A percentile compares a stretch with the other conserved stretches of the same genome.
These are phyloP conservation scores for Drosophila prosaltans DNA, from an alignment of 1,140 invertebrate genomes.

Conservation along the genomic window DNA sequence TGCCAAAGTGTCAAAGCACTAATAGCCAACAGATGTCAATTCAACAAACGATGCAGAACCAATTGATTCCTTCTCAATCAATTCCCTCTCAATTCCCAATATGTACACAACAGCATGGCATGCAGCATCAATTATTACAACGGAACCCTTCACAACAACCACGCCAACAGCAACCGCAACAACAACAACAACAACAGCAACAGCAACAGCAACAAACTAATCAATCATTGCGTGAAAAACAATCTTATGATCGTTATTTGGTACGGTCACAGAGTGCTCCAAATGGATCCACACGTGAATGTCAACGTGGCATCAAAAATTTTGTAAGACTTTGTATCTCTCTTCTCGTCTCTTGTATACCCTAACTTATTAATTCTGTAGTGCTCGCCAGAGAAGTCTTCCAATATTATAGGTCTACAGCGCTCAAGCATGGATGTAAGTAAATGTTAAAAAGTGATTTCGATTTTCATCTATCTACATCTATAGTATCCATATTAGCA, in stretches of 20 bases:
- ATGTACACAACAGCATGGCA: neutral
- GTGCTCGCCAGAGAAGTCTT: neutral
- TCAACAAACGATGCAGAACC: neutral
- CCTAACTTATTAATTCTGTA: neutral
- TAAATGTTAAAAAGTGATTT: neutral
- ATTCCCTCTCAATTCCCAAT: neutral
- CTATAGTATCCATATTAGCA: neutral
- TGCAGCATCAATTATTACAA: neutral
- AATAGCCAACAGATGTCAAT: slow-evolving; percentile 1
- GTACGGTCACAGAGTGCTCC: slow-evolving; percentile 9
- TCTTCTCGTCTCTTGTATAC: too few relatives aligned
- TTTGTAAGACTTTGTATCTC: neutral
- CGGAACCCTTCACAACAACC: neutral
- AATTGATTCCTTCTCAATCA: neutral
- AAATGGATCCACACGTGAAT: neutral
- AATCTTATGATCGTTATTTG: neutral
- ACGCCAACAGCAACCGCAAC: neutral
- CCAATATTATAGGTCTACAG: neutral
- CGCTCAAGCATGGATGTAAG: neutral
- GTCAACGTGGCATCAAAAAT: slow-evolving; percentile 13
- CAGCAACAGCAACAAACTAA: neutral
- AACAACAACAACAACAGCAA: neutral
- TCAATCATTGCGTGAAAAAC: neutral
- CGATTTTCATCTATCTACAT: neutral
- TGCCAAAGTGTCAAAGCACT: neutral